Base-by-base conservation (phyloP, 2,797 vertebrate genomes). In the Gorsachius magnificus region DNA sequence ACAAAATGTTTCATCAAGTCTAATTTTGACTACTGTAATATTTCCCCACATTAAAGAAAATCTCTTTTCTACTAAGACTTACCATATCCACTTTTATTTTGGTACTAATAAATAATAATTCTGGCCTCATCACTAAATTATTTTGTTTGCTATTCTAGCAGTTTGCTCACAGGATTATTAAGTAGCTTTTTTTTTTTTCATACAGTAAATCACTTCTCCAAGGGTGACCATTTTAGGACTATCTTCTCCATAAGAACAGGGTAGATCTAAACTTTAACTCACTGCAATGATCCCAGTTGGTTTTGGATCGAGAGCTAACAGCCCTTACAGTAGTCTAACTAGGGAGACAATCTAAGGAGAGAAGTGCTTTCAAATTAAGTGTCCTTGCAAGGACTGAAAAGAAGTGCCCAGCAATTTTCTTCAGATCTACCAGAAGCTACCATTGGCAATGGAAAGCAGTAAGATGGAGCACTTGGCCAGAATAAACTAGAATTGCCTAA, bases 211-310 rank as follows among this genome's bases (percentile, higher is more conserved):
- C 61, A 10, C 6, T 91, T 91, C 64, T 87, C 22, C 54, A 29
- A 35, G 22, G 5, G 46, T 76, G 38, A 94, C 86, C 61, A 78
- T 92, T 93, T 94, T 92, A 92, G 90, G 76, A 87, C 26, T 79
- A 51, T 57, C 12, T 61, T 81, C 43, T 76, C 43, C 38, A n/a
- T 89, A 78, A 81, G 84, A 89, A 75, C 46, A 41, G 46, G 7
- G 14, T 24, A 80, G 53, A 87, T 68, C 38, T 75, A 93, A 86
- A 94, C 7, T 5, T 78, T 75, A 88, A 79, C 26, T 92, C 38
- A 29, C 26, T 83, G 26, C 41, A 92, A 36, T 56, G 24, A 71
- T 33, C 89, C 29, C 69, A 65, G 38, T 16, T 64, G 57, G 6
- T 17, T 83, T 83, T 92, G 79, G 61, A 89, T 83, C 29, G 45